Evolutionary conservation across 2,888 invertebrate genomes (phyloP).

Genomic region (Pachydiplax longipennis): DNA sequence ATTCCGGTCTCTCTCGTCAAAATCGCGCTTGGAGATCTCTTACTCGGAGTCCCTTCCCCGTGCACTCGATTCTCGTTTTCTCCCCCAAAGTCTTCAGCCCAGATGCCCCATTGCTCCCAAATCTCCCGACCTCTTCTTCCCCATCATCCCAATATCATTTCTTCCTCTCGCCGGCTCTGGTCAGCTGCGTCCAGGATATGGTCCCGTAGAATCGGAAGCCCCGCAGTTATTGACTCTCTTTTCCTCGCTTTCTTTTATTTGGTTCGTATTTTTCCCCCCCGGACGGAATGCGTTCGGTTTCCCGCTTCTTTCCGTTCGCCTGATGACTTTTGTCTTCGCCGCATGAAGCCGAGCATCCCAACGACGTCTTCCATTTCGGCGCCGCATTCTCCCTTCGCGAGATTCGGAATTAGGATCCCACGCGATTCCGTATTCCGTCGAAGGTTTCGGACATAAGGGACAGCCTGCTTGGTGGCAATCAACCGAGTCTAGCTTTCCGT

Average conservation of each 20-base stretch:
- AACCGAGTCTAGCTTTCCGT: neutral
- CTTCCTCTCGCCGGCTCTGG: neutral
- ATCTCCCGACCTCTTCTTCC: neutral
- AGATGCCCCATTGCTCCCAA: neutral
- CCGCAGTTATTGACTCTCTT: neutral
- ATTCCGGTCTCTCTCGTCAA: neutral
- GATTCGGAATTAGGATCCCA: neutral
- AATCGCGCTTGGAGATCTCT: neutral
- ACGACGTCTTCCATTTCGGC: neutral
- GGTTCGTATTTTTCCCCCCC: neutral
- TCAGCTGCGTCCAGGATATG: slow-evolving; percentile 28
- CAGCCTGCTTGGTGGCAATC: neutral
- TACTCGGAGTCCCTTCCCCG: neutral
- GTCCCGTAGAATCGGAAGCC: neutral
- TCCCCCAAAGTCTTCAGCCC: neutral
- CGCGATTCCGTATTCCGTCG: neutral
- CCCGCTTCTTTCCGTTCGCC: neutral
- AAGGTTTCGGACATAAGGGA: neutral
- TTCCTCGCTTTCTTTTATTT: neutral
- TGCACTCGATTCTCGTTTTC: neutral
- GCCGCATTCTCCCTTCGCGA: neutral
- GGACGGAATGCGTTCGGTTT: neutral
- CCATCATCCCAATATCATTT: neutral
- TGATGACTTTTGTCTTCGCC: neutral
- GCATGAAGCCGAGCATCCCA: neutral